Conservation (phyloP, 2,888 invertebrate genomes). For the Ichneumoninae sp. region DNA sequence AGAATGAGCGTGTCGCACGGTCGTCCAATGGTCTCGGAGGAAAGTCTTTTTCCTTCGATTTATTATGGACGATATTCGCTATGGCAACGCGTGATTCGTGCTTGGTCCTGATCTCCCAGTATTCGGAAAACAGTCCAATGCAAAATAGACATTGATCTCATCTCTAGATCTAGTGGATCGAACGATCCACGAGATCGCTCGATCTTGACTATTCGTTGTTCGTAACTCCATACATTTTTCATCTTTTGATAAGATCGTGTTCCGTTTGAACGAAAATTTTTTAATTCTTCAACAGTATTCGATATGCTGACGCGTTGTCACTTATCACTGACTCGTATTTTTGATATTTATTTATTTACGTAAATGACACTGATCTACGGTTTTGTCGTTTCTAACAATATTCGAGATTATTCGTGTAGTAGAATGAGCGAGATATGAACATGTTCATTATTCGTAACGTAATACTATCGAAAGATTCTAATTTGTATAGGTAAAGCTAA, state of each 20-base stretch:
- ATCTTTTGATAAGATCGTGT: not conserved
- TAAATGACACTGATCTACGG: not conserved
- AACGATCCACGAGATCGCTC: not conserved
- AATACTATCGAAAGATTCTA: slow-evolving; percentile 10
- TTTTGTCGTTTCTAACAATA: slow-evolving; percentile 17
- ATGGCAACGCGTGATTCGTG: slow-evolving; percentile 74
- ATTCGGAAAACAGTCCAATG: not conserved
- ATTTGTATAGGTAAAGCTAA: slow-evolving; percentile 5
- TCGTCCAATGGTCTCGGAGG: slow-evolving; percentile 67
- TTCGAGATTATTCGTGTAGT: not conserved
- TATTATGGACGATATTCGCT: slow-evolving; percentile 58
- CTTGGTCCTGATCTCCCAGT: slow-evolving; percentile 75
- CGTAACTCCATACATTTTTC: not conserved
- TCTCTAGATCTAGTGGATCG: not conserved
- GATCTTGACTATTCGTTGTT: not conserved
- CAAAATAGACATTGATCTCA: not conserved
- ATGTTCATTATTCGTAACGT: slow-evolving; percentile 10
- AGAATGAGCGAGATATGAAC: not conserved
- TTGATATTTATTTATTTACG: slow-evolving; percentile 27
- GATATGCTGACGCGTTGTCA: slow-evolving; percentile 48
- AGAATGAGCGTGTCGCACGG: slow-evolving; percentile 77
- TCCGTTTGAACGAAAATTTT: not conserved
- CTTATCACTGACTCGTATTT: slow-evolving; percentile 20
- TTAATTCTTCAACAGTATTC: slow-evolving; percentile 30
- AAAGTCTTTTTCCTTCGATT: slow-evolving; percentile 78